phyloP scores from a whole-genome alignment of 2,888 invertebrate species.

The Hedychridium roseum region DNA sequence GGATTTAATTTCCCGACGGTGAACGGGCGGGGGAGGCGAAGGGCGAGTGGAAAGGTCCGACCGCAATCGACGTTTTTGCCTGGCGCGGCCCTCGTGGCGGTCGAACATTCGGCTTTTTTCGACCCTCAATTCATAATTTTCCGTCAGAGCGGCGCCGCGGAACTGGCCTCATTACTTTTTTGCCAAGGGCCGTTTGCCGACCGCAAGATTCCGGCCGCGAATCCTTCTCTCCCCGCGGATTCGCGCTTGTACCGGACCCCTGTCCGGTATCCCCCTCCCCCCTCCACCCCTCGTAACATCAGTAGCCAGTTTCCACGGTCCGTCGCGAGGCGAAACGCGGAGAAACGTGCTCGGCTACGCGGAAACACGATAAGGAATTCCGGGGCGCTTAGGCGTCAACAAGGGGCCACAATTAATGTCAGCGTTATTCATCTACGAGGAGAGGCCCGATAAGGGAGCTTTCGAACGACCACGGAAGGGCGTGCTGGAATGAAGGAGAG shows the following conservation, averaged over 20 bases:
- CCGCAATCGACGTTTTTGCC: slow-evolving; percentile 45
- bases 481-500: not conserved
- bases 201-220: slow-evolving; percentile 55
- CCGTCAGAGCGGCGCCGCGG: slow-evolving; percentile 50
- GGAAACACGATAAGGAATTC: not conserved
- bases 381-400: not conserved
- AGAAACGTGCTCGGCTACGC: slow-evolving; percentile 10
- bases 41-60: slow-evolving; percentile 22
- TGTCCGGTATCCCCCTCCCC: no score
- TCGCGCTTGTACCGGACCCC: no score
- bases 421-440: slow-evolving; percentile 10
- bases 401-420: slow-evolving; percentile 16
- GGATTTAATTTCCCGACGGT: not conserved
- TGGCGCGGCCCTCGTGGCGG: slow-evolving; percentile 6
- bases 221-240: slow-evolving; percentile 33
- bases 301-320: no score
- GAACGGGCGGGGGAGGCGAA: slow-evolving; percentile 21
- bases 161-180: slow-evolving; percentile 57
- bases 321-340: no score
- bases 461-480: slow-evolving; percentile 4
- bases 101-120: slow-evolving; percentile 32
- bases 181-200: no score
- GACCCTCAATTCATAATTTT: slow-evolving; percentile 55
- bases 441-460: slow-evolving; percentile 7
- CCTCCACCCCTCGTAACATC: no score